These are phyloP conservation scores for Atrichornis clamosus DNA, from an alignment of 2,113 vertebrate genomes.

Conservation along the genomic window DNA sequence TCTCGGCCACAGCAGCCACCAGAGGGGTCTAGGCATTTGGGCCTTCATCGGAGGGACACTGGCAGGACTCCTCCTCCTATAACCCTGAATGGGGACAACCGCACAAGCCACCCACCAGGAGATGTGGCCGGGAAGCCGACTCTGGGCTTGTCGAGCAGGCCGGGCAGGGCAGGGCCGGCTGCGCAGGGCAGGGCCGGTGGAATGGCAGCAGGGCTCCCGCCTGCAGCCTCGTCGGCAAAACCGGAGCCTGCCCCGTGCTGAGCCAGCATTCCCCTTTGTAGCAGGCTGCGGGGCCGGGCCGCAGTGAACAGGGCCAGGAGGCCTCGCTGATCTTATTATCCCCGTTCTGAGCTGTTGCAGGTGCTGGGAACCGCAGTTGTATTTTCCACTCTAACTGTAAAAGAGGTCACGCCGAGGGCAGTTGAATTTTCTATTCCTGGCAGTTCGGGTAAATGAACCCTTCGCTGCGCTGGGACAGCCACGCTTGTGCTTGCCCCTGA, in stretches of 20 bases:
- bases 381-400: not conserved
- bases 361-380: not conserved
- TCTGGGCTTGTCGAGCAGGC: not conserved
- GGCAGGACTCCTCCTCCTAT: not conserved
- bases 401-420: not conserved
- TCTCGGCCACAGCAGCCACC: not conserved
- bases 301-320: not conserved
- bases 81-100: rapidly evolving
- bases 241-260: rapidly evolving
- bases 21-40: not conserved
- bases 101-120: not conserved
- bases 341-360: not conserved
- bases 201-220: not conserved
- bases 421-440: not conserved
- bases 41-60: not conserved
- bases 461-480: not conserved
- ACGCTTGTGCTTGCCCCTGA: rapidly evolving
- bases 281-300: rapidly evolving
- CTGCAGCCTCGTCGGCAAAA: not conserved
- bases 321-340: not conserved
- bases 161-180: not conserved
- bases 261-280: not conserved
- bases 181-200: not conserved
- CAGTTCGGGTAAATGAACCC: not conserved
- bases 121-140: rapidly evolving